Percentiles rank a stretch among this genome's conserved stretches.
Conservation (phyloP, 2,113 vertebrate genomes). For the Pipa parva region DNA sequence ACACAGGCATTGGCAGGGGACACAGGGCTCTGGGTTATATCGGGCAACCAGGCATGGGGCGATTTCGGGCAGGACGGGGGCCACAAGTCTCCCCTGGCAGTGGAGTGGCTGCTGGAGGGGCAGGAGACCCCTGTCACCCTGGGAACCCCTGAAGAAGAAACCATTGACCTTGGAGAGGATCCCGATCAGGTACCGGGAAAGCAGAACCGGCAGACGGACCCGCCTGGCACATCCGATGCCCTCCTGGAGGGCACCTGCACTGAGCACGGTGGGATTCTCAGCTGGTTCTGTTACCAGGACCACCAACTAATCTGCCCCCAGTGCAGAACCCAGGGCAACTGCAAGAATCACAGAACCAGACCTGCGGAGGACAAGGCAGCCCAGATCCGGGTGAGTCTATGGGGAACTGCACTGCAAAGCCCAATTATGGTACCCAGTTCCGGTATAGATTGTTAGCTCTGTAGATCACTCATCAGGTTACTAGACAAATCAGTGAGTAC, state of each 20-base stretch:
- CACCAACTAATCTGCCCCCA: conserved; percentile 64
- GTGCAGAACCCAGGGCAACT: conserved; percentile 61
- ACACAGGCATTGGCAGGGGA: not conserved
- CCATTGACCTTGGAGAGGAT: conserved; percentile 1
- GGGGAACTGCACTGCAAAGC: too few relatives aligned
- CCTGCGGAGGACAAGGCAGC: conserved; percentile 63
- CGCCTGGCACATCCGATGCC: not conserved
- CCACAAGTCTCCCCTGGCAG: conserved; percentile 3
- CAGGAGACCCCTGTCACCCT: conserved; percentile 11
- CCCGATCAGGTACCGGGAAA: too few relatives aligned
- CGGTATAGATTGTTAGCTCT: too few relatives aligned
- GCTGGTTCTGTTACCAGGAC: conserved; percentile 73
- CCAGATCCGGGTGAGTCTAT: conserved; percentile 72
- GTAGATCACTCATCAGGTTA: too few relatives aligned
- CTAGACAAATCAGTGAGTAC: too few relatives aligned
- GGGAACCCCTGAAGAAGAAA: not conserved
- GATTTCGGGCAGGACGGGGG: not conserved
- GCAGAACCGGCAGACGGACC: not conserved
- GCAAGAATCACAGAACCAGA: conserved; percentile 66
- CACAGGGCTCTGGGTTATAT: not conserved
- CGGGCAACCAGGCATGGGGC: not conserved
- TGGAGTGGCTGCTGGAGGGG: conserved; percentile 15
- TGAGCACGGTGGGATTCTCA: conserved; percentile 60
- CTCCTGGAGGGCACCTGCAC: conserved; percentile 46
- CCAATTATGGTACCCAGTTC: too few relatives aligned